Percentiles rank a stretch among this genome's conserved stretches.
Evolutionary conservation across 53 echinoderm and acorn worm species (phyloP).

Genomic region (Temnopleurus reevesii): DNA sequence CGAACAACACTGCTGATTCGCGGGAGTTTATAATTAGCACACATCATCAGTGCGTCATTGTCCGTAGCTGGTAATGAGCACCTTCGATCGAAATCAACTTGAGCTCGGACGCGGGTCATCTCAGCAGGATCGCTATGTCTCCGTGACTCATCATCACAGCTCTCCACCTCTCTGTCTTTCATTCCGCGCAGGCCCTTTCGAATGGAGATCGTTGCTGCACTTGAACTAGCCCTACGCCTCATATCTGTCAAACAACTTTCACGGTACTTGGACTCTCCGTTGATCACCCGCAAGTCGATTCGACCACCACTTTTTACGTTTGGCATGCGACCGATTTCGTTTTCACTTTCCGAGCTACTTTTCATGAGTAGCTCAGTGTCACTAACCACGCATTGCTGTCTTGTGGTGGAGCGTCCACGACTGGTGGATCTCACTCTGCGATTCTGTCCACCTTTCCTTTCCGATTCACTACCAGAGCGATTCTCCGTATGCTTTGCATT

Average conservation of each 20-base stretch:
- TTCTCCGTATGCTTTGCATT: not conserved
- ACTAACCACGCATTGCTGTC: conserved; percentile 4
- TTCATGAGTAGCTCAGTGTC: conserved; percentile 20
- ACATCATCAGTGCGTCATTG: not conserved
- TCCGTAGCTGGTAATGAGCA: conserved; percentile 35
- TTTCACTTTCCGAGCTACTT: conserved; percentile 17
- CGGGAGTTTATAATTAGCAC: conserved; percentile 28
- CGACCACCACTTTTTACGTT: not conserved
- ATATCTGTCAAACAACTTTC: conserved; percentile 42
- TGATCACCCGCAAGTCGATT: conserved; percentile 6
- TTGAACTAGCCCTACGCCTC: not conserved
- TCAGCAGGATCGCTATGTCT: conserved; percentile 42
- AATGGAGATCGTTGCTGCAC: not conserved
- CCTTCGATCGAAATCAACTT: not conserved
- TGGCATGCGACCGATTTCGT: not conserved
- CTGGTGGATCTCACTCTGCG: conserved; percentile 13
- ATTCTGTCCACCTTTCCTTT: not conserved
- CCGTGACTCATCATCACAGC: conserved; percentile 35
- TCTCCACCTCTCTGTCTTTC: conserved; percentile 23
- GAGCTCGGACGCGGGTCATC: not conserved
- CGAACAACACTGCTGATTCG: conserved; percentile 32
- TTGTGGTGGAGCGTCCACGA: conserved; percentile 6
- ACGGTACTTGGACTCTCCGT: conserved; percentile 34
- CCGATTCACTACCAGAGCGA: not conserved
- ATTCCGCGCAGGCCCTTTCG: not conserved